Evolutionary conservation across 2,113 vertebrate species (phyloP), one percentile per base, ranked within the genome.

Genomic region (Ciconia stormi): DNA sequence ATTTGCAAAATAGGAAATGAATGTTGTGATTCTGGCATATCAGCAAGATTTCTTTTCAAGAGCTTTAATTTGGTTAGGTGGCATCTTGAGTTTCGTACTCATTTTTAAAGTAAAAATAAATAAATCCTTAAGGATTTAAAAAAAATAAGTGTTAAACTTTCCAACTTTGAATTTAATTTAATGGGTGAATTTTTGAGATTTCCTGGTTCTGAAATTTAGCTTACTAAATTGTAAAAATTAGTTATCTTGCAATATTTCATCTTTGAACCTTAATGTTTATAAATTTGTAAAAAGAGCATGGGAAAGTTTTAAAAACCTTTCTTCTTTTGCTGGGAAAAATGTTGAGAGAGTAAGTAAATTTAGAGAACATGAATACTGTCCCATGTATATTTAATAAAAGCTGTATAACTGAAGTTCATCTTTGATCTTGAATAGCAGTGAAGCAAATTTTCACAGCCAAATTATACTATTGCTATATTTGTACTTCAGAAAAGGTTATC

Each of bases 1-100:
- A 56, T 44, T 82, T 87, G 73, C 32, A 27, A 90, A 91, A 94
- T 78, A 49, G 53, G 74, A 95, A 46, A 66, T 94, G 93, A 95
- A n/a, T 59, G 78, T 61, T 95, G 61, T 4, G 8, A 65, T 85
- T 93, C 49, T 80, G 49, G 36, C 49, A 7, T 56, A 90, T 87
- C 66, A 87, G 81, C 81, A 94, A 90, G 65, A 85, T 56, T 93
- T 72, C 29, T 80, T 90, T 82, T 78, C 69, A n/a, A 36, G 87
- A 82, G 56, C 3, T 26, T 79, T 93, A 84, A 71, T 78, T 92
- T 87, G 29, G 5, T 55, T 93, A 44, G 14, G 61, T 96, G 47
- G 4, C 50, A 59, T 59, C 42, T 84, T 63, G n/a, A 84, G 10
- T 86, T 82, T 88, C 6, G 2, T 56, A 46, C 27, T 91, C 1